Conservation (phyloP, 1,140 invertebrate species). For the Diabrotica undecimpunctata region DNA sequence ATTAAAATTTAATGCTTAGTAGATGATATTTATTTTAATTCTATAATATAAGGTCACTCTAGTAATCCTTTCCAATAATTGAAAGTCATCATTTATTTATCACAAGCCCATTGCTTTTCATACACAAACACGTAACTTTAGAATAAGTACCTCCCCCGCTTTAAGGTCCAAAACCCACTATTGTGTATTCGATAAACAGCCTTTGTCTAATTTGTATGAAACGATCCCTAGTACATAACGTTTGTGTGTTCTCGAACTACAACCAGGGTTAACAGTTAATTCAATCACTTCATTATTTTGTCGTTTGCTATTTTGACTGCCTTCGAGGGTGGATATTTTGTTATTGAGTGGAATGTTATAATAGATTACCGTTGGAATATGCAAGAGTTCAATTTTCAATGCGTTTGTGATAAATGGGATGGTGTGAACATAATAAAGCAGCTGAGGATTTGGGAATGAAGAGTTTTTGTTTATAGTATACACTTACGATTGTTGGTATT, state of each 20-base stretch:
- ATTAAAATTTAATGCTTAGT: too few relatives aligned
- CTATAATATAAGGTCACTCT: too few relatives aligned
- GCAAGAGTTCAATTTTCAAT: constrained; percentile 10
- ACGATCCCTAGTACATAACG: constrained; percentile 1
- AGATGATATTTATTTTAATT: too few relatives aligned
- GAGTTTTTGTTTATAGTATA: too few relatives aligned
- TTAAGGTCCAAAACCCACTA: constrained; percentile 11
- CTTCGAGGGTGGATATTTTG: constrained; percentile 19
- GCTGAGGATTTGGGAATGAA: neutral
- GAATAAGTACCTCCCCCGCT: constrained; percentile 12
- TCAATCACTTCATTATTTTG: constrained; percentile 27
- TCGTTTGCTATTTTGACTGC: constrained; percentile 25
- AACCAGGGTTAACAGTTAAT: constrained; percentile 23
- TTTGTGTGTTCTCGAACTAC: neutral
- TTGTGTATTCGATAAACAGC: constrained; percentile 15
- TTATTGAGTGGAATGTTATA: constrained; percentile 12
- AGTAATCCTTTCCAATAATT: too few relatives aligned
- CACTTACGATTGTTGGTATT: too few relatives aligned
- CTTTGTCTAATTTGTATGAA: constrained; percentile 19
- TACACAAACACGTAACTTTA: neutral
- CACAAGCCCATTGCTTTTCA: neutral
- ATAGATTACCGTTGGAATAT: constrained; percentile 16
- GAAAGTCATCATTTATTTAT: too few relatives aligned
- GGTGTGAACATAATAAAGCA: neutral
- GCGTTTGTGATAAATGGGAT: neutral